phyloP scores from a whole-genome alignment of 92 coral and sea anemone genomes.

The Umimayanthus kanabou region DNA sequence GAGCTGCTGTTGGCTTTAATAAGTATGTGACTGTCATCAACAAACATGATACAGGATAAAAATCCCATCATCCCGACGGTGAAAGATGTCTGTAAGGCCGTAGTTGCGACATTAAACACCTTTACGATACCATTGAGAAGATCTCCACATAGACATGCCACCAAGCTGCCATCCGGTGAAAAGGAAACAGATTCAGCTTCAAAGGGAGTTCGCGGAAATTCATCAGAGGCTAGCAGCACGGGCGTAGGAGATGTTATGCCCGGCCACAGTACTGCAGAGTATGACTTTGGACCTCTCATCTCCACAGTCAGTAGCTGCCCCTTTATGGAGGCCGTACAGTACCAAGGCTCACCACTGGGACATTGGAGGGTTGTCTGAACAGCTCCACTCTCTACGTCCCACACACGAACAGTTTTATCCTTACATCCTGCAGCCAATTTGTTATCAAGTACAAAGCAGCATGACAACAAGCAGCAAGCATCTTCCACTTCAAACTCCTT shows the following conservation, averaged over 20 bases:
- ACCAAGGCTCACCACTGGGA: background rate
- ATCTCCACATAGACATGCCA: background rate
- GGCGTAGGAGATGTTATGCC: background rate
- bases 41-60: background rate
- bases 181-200: background rate
- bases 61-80: background rate
- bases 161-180: constrained; percentile 2
- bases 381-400: background rate
- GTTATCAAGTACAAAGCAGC: background rate
- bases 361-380: background rate
- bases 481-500: background rate
- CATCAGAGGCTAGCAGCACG: background rate
- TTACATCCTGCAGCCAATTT: background rate
- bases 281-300: background rate
- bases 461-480: background rate
- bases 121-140: too few relatives aligned
- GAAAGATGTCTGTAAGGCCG: background rate
- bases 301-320: background rate
- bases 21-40: background rate
- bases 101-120: too few relatives aligned
- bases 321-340: background rate
- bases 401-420: constrained; percentile 14
- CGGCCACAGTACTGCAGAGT: background rate
- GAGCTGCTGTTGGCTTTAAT: background rate
- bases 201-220: too few relatives aligned